Evolutionary conservation across 2,113 vertebrate species (phyloP).

Genomic region (Muntiacus muntjak): DNA sequence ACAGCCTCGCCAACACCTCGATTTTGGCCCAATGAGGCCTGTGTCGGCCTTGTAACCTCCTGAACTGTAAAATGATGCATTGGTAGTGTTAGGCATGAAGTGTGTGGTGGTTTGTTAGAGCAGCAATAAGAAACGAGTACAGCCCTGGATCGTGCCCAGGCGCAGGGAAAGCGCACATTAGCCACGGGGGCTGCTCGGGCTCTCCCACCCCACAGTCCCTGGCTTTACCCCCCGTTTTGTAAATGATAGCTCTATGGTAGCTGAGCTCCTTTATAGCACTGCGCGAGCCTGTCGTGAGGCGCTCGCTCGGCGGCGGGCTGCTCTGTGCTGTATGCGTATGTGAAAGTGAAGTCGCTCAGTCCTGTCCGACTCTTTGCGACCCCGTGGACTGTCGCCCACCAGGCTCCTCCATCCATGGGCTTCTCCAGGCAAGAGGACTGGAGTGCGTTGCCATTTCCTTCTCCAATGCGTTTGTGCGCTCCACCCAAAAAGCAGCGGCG

Average conservation of each 20-base stretch:
- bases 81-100: not conserved
- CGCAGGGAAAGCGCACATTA: not conserved
- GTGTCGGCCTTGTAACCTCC: not conserved
- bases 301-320: fast-evolving
- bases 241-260: no score
- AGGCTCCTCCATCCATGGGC: no score
- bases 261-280: not conserved
- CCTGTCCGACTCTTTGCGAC: no score
- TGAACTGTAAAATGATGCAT: not conserved
- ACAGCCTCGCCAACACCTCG: not conserved
- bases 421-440: no score
- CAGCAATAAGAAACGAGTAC: not conserved
- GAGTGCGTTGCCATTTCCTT: no score
- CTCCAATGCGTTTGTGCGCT: not conserved
- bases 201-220: not conserved
- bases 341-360: no score
- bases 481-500: not conserved
- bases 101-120: not conserved
- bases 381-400: no score
- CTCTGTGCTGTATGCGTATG: not conserved
- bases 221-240: not conserved
- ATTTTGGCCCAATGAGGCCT: not conserved
- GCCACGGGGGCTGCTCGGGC: not conserved
- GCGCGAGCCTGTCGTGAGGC: not conserved
- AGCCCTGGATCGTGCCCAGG: not conserved